Evolutionary conservation across 2,113 vertebrate genomes (phyloP).

Genomic region (Falco punctatus): DNA sequence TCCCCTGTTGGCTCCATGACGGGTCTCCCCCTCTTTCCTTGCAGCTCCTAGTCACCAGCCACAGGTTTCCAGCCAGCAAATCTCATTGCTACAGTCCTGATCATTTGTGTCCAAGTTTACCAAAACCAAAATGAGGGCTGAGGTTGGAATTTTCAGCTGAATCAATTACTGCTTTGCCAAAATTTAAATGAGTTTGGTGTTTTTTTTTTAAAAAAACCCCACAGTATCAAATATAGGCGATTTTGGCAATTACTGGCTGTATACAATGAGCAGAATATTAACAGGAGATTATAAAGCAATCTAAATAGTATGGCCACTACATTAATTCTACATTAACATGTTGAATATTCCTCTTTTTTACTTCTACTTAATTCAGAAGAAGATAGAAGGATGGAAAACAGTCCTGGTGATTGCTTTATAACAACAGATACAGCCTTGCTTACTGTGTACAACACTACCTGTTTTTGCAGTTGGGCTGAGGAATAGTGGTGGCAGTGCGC

Average conservation of each 20-base stretch:
- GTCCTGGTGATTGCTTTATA: not conserved
- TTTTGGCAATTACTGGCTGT: not conserved
- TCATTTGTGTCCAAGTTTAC: not conserved
- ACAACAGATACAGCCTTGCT: not conserved
- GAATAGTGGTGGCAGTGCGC: not conserved
- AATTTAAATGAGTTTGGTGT: not conserved
- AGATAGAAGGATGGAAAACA: not conserved
- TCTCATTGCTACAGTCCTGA: not conserved
- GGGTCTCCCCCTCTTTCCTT: not conserved
- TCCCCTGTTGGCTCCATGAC: fast-evolving
- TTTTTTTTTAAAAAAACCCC: not conserved
- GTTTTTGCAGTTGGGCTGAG: not conserved
- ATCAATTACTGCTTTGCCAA: not conserved
- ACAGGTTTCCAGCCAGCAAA: not conserved
- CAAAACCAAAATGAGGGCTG: not conserved
- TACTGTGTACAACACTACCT: not conserved
- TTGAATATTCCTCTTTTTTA: not conserved
- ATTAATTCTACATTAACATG: not conserved
- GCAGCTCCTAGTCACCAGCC: not conserved
- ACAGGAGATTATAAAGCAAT: not conserved
- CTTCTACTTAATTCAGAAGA: not conserved
- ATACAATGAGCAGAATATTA: not conserved
- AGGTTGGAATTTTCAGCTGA: not conserved
- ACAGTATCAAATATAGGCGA: not conserved
- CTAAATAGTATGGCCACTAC: not conserved